Conservation (phyloP, 2,797 vertebrate genomes). For the Spheniscus humboldti region DNA sequence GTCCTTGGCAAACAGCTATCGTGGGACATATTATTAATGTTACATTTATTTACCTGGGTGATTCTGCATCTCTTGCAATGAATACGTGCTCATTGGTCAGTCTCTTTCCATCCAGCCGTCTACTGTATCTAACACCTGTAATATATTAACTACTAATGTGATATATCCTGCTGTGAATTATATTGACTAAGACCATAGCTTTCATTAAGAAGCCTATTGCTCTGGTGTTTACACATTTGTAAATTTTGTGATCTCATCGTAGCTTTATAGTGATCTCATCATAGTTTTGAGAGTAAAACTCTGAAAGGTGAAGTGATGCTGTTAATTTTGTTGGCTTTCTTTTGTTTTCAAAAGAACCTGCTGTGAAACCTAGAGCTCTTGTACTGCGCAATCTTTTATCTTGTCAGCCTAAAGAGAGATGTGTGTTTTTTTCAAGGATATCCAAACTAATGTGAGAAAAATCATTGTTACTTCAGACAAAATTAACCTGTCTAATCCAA, state of each 20-base stretch:
- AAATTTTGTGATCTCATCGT: not conserved
- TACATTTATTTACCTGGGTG: not conserved
- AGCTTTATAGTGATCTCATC: not conserved
- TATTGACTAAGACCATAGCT: not conserved
- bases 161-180: not conserved
- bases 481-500: not conserved
- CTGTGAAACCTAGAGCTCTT: not conserved
- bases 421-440: not conserved
- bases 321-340: not conserved
- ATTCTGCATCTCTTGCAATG: too few relatives aligned
- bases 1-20: conserved; percentile 5
- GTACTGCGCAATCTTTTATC: not conserved
- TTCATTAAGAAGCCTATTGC: not conserved
- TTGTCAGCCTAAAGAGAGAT: not conserved
- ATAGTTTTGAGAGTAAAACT: not conserved
- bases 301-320: not conserved
- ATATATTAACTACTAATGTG: not conserved
- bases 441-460: not conserved
- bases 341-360: not conserved
- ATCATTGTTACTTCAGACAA: not conserved
- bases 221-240: not conserved
- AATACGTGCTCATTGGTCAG: too few relatives aligned
- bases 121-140: too few relatives aligned
- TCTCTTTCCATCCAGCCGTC: too few relatives aligned
- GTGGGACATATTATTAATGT: not conserved